Percentiles rank a stretch among this genome's conserved stretches.
phyloP scores from a whole-genome alignment of 2,113 vertebrate species.

The Malurus cyaneus region DNA sequence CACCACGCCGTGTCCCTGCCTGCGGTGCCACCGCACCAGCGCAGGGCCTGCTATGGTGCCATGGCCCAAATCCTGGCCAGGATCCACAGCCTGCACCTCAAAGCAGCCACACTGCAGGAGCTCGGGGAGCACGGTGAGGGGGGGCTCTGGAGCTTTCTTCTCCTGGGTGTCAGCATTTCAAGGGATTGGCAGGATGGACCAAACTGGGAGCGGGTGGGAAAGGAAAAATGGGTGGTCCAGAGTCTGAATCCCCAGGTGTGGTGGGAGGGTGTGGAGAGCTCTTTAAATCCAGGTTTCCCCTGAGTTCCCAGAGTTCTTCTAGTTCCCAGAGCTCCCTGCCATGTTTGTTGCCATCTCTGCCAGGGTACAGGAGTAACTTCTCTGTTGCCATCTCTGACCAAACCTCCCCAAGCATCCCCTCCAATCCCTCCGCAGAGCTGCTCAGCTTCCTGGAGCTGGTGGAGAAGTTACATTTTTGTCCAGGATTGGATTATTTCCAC shows the following conservation, averaged over 20 bases:
- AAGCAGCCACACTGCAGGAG: slow-evolving; percentile 59
- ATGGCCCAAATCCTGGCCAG: slow-evolving; percentile 75
- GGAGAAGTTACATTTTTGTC: background rate
- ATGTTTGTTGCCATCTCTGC: background rate
- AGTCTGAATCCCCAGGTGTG: background rate
- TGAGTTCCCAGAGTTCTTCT: background rate
- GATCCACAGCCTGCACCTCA: slow-evolving; percentile 76
- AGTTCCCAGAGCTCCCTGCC: background rate
- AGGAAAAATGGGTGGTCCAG: background rate
- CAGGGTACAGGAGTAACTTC: background rate
- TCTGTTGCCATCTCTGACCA: background rate
- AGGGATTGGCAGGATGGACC: background rate
- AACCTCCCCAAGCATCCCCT: background rate
- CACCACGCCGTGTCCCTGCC: slow-evolving; percentile 73
- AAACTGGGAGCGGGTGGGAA: background rate
- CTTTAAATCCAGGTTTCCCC: background rate
- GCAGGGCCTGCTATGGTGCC: slow-evolving; percentile 69
- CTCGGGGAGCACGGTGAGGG: slow-evolving; percentile 68
- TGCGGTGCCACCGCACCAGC: slow-evolving; percentile 37
- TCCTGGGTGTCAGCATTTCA: background rate
- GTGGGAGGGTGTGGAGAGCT: background rate
- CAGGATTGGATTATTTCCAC: background rate
- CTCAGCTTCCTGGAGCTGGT: background rate
- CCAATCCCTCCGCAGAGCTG: background rate
- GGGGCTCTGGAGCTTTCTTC: background rate